A percentile compares a stretch with the other conserved stretches of the same genome.
phyloP scores from a whole-genome alignment of 2,888 invertebrate genomes.

The Tetanocera ferruginea region DNA sequence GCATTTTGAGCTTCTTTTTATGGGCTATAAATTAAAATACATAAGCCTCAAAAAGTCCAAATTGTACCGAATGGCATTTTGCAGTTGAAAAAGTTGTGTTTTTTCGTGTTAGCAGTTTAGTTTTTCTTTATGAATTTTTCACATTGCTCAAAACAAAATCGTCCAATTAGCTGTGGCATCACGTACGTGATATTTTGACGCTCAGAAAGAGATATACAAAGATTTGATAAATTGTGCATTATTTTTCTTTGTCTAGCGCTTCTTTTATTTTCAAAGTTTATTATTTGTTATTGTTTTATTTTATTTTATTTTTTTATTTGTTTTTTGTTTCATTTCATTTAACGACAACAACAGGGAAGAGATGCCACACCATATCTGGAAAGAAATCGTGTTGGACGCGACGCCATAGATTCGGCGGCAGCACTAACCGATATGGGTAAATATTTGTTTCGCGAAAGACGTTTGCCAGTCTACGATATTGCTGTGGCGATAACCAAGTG shows the following conservation, averaged over 20 bases:
- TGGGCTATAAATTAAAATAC: too few relatives aligned
- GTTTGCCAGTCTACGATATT: conserved; percentile 95
- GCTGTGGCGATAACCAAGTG: conserved; percentile 97
- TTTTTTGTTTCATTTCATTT: not conserved
- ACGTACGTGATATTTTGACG: conserved; percentile 23
- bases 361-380: conserved; percentile 96
- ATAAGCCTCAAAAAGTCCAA: too few relatives aligned
- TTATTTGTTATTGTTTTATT: not conserved
- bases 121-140: not conserved
- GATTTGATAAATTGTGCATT: not conserved
- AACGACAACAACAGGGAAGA: conserved; percentile 77
- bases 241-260: not conserved
- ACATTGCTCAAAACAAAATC: not conserved
- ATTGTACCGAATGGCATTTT: too few relatives aligned
- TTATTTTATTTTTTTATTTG: conserved; percentile 14
- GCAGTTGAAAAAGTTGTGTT: too few relatives aligned
- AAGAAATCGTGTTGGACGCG: conserved; percentile 91
- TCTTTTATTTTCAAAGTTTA: not conserved
- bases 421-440: conserved; percentile 97
- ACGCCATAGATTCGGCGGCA: conserved; percentile 94
- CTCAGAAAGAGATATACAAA: not conserved
- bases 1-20: too few relatives aligned
- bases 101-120: too few relatives aligned
- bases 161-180: conserved; percentile 35
- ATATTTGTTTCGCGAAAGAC: conserved; percentile 93